A percentile compares a stretch with the other conserved stretches of the same genome.
phyloP scores from a whole-genome alignment of 2,797 vertebrate species.

The Neolamprologus multifasciatus region DNA sequence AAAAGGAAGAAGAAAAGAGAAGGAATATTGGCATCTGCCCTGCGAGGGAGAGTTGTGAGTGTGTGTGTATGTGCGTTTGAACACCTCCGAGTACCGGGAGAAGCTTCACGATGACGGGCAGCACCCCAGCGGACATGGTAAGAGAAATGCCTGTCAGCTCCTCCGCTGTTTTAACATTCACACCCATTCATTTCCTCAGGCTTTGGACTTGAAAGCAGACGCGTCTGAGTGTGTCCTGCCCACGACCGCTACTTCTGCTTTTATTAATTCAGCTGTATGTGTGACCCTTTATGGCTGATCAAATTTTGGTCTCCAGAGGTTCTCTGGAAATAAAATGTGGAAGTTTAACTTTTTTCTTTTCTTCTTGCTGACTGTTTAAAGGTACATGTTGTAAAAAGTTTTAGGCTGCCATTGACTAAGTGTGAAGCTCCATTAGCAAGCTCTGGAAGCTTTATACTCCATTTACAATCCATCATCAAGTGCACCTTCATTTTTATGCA shows the following conservation, averaged over 20 bases:
- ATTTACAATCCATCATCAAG: not conserved
- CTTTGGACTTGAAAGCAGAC: not conserved
- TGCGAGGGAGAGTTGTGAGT: not conserved
- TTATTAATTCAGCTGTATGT: not conserved
- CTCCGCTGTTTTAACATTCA: not conserved
- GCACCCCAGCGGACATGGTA: constrained; percentile 76
- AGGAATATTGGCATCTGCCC: constrained; percentile 1
- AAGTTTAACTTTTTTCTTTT: not conserved
- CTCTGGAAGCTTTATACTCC: not conserved
- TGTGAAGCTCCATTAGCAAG: not conserved
- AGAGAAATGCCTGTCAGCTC: constrained; percentile 26
- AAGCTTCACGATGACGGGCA: constrained; percentile 70
- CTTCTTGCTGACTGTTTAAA: not conserved
- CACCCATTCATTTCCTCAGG: not conserved
- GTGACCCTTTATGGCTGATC: not conserved
- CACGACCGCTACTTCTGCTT: not conserved
- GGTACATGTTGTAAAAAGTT: not conserved
- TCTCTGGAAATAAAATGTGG: not conserved
- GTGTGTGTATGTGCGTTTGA: constrained; percentile 10
- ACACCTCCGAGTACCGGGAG: constrained; percentile 17
- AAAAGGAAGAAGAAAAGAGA: not conserved
- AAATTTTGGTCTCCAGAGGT: not conserved
- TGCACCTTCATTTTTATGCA: not conserved
- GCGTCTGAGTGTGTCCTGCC: not conserved
- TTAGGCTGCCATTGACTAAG: not conserved